These are phyloP conservation scores for Campoplex nolae DNA, from an alignment of 2,888 invertebrate species.

Conservation along the genomic window DNA sequence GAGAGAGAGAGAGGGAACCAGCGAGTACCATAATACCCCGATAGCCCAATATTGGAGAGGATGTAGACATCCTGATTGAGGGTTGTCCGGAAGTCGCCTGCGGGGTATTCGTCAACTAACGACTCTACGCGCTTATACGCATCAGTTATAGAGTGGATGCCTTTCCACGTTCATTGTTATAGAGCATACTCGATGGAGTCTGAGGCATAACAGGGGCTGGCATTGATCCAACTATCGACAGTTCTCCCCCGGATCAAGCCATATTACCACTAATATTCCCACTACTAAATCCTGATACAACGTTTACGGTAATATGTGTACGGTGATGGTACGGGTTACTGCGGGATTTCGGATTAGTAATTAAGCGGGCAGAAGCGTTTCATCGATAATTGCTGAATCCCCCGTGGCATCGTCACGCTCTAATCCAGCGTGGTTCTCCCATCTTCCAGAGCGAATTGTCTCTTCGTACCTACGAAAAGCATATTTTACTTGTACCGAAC, in stretches of 20 bases:
- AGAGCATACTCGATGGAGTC: constrained; percentile 16
- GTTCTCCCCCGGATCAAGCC: constrained; percentile 44
- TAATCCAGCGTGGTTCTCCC: constrained; percentile 33
- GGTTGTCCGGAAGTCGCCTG: constrained; percentile 33
- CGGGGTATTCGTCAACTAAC: constrained; percentile 52
- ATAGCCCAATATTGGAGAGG: background rate
- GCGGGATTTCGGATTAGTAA: constrained; percentile 59
- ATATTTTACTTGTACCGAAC: constrained; percentile 9
- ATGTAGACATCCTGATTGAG: constrained; percentile 14
- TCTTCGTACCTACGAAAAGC: background rate
- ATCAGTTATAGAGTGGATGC: constrained; percentile 15
- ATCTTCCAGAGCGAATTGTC: constrained; percentile 13
- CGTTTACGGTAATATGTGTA: constrained; percentile 56
- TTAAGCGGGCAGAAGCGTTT: constrained; percentile 55
- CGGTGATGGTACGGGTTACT: constrained; percentile 32
- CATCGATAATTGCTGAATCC: constrained; percentile 62
- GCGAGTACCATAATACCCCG: background rate
- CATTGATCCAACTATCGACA: constrained; percentile 64
- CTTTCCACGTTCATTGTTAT: constrained; percentile 37
- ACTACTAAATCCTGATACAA: constrained; percentile 44
- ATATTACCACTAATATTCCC: constrained; percentile 49
- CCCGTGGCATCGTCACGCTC: constrained; percentile 49
- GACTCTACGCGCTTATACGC: background rate
- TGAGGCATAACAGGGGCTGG: constrained; percentile 26
- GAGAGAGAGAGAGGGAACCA: too few species aligned